These are phyloP conservation scores for Conomelus anceps DNA, from an alignment of 2,888 invertebrate species.

Conservation along the genomic window DNA sequence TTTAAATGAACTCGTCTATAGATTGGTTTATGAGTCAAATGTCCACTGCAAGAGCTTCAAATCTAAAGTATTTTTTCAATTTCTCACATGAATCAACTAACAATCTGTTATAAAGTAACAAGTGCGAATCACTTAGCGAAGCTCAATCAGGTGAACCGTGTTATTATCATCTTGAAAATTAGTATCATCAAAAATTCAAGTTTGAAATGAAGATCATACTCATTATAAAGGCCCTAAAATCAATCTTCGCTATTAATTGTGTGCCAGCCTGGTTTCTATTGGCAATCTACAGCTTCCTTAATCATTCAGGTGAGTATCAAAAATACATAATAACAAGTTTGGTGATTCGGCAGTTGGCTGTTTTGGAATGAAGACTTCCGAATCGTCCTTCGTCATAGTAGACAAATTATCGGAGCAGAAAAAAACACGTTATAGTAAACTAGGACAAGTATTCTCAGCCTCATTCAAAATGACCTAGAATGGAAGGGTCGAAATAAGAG, in stretches of 20 bases:
- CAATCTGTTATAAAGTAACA: not conserved
- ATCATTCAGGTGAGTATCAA: not conserved
- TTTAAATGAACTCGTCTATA: too few species aligned
- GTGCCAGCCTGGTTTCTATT: not conserved
- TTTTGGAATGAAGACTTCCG: not conserved
- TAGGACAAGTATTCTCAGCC: not conserved
- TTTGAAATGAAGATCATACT: not conserved
- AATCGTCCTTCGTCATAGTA: not conserved
- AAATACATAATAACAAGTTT: not conserved
- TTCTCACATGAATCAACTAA: not conserved
- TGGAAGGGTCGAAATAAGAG: not conserved
- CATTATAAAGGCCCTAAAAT: not conserved
- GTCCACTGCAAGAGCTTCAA: too few species aligned
- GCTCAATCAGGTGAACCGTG: not conserved
- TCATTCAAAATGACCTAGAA: not conserved
- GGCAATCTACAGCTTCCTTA: not conserved
- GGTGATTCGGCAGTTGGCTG: not conserved
- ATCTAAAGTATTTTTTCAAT: not conserved
- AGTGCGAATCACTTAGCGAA: not conserved
- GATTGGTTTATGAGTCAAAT: too few species aligned
- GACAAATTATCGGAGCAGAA: not conserved
- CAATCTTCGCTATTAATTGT: not conserved
- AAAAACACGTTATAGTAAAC: not conserved
- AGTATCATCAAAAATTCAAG: not conserved
- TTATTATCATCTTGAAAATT: not conserved